Evolutionary conservation across 2,888 invertebrate species (phyloP).

Genomic region (Philonicus albiceps): DNA sequence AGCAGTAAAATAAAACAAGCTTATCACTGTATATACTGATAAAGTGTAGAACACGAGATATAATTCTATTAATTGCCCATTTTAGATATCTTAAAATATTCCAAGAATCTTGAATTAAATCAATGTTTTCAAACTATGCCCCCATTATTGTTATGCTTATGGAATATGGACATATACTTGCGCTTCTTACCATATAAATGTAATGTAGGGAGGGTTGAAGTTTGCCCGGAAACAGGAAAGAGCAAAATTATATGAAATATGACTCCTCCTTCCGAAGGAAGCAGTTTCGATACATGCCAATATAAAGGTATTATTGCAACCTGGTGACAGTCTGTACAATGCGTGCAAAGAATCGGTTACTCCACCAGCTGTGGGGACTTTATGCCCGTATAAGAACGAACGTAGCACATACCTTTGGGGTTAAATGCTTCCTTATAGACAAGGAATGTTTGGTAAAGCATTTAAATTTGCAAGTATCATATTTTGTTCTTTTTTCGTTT

Average conservation of each 20-base stretch:
- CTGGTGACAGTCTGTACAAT: conserved; percentile 63
- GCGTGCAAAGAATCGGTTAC: conserved; percentile 56
- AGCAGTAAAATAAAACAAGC: not conserved
- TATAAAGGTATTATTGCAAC: conserved; percentile 46
- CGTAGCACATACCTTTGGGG: not conserved
- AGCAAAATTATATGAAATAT: conserved; percentile 19
- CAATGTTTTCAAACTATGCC: not conserved
- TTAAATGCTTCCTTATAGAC: conserved; percentile 1
- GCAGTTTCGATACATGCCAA: conserved; percentile 29
- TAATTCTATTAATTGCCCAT: not conserved
- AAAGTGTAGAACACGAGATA: not conserved
- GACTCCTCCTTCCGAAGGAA: not conserved
- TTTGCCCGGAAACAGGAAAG: not conserved
- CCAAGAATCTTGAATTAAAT: not conserved
- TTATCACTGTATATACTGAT: not conserved
- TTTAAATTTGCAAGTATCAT: conserved; percentile 29
- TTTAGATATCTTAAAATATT: not conserved
- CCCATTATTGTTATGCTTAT: not conserved
- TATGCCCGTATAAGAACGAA: not conserved
- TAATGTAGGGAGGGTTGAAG: not conserved
- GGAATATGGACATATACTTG: not conserved
- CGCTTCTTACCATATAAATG: not conserved
- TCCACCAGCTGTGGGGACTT: not conserved
- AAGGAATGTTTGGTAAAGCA: not conserved
- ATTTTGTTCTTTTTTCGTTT: not conserved